Evolutionary conservation across 2,113 vertebrate genomes (phyloP), one percentile per base, ranked within the genome.

Genomic region (Polypterus bichir): DNA sequence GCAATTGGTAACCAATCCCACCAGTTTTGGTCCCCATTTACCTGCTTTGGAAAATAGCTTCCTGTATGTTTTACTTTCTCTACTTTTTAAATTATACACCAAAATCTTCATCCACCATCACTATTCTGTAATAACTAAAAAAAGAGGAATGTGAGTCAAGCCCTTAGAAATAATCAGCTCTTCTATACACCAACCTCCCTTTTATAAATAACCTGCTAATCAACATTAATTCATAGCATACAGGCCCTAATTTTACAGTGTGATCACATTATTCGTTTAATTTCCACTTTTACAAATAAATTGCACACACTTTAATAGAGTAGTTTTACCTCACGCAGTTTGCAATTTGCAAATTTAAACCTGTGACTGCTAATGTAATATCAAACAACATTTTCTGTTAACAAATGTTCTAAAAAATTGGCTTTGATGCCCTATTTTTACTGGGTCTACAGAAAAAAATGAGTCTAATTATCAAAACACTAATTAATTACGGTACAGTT

Each of bases 401-500:
- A 81, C 82, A 76, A 80, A 85, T 81, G 75, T 78, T 83, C 79
- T 75, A 71, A 72, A 76, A 74, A 69, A 74, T 77, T 75, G 71
- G 76, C 76, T 74, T 77, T 80, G 83, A 80, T 82, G 78, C 83
- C 83, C 76, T 80, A 77, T 70, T 77, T 79, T 74, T 27, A 75
- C 77, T 77, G 73, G 77, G 69, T 8, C 73, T 81, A 79, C 83
- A 81, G 72, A 76, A 52, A 52, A 66, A 76, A 71, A 73, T 74
- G 69, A 74, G 74, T 73, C 81, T 83, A 77, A 84, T 83, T 83
- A 57, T 49, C 76, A 73, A 69, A 77, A 76, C 77, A 77, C 79
- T 81, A 85, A 85, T 84, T 83, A 84, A 86, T 85, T 77, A 81
- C 78, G 70, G 69, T 77, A 71, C 80, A 79, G 80, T 84, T 82